phyloP scores from a whole-genome alignment of 1,140 invertebrate species.

The Diprion similis region DNA sequence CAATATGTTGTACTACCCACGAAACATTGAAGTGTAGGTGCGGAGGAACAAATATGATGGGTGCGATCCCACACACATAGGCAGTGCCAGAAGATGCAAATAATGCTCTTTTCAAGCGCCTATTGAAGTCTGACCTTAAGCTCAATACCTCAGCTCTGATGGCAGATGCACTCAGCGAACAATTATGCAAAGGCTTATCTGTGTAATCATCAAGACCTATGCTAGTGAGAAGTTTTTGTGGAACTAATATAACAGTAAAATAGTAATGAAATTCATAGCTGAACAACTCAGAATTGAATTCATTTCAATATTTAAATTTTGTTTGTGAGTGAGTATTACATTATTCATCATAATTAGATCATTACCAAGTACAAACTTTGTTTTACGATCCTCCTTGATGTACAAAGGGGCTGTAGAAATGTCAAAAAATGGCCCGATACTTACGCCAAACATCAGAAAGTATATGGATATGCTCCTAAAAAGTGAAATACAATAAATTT shows the following conservation, averaged over 20 bases:
- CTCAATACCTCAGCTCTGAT: constrained; percentile 87
- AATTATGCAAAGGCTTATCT: constrained; percentile 72
- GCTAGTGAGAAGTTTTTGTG: not conserved
- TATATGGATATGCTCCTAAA: constrained; percentile 79
- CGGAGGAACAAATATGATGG: constrained; percentile 76
- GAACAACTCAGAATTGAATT: too few relatives aligned
- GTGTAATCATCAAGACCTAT: not conserved
- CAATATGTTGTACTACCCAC: constrained; percentile 83
- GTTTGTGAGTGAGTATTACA: not conserved
- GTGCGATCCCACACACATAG: constrained; percentile 91
- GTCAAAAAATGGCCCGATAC: constrained; percentile 75
- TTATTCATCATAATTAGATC: constrained; percentile 10
- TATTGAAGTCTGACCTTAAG: constrained; percentile 87
- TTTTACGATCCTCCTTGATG: constrained; percentile 53
- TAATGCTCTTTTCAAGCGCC: constrained; percentile 85
- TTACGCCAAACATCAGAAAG: constrained; percentile 83
- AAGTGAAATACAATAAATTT: not conserved
- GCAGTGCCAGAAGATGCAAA: constrained; percentile 90
- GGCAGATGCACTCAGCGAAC: constrained; percentile 71
- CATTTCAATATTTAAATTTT: too few relatives aligned
- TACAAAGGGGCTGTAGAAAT: constrained; percentile 58
- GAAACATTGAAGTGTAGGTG: constrained; percentile 85
- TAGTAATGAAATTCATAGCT: too few relatives aligned
- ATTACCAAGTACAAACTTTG: constrained; percentile 51
- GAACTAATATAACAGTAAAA: too few relatives aligned